These are phyloP conservation scores for Orchesellides sinensis DNA, from an alignment of 2,888 invertebrate genomes.

Conservation along the genomic window DNA sequence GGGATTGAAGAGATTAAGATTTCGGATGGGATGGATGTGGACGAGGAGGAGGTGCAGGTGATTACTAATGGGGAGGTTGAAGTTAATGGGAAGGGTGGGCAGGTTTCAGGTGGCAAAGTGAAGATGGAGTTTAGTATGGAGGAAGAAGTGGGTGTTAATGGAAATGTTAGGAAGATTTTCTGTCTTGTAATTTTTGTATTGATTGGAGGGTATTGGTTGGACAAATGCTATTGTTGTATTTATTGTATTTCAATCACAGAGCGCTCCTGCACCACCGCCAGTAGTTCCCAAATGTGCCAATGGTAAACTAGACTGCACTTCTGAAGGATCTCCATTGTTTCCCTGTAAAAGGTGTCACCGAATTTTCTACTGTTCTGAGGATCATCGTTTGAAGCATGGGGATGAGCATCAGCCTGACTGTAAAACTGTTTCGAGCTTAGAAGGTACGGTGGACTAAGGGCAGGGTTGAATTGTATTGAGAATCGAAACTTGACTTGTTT, in stretches of 20 bases:
- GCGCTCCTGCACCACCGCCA: neutral
- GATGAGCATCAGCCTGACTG: slow-evolving; percentile 41
- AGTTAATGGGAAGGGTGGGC: too few relatives aligned
- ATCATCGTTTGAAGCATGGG: slow-evolving; percentile 34
- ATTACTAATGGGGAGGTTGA: neutral
- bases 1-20: slow-evolving; percentile 39
- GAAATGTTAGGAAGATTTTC: neutral
- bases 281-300: slow-evolving; percentile 37
- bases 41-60: neutral
- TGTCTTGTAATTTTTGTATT: too few relatives aligned
- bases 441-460: slow-evolving; percentile 34
- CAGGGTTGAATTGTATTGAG: neutral
- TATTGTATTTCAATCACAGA: slow-evolving; percentile 11
- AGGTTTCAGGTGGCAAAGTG: too few relatives aligned
- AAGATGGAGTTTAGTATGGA: neutral
- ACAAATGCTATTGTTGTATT: neutral
- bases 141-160: neutral
- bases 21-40: slow-evolving; percentile 40
- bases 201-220: too few relatives aligned
- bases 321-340: slow-evolving; percentile 33
- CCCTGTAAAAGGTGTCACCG: slow-evolving; percentile 56
- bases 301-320: slow-evolving; percentile 9
- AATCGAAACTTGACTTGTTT: neutral
- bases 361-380: slow-evolving; percentile 49
- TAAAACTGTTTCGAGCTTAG: slow-evolving; percentile 48